Percentiles rank a stretch among this genome's conserved stretches.
These are phyloP conservation scores for Merluccius polli DNA, from an alignment of 2,797 vertebrate genomes.

Conservation along the genomic window DNA sequence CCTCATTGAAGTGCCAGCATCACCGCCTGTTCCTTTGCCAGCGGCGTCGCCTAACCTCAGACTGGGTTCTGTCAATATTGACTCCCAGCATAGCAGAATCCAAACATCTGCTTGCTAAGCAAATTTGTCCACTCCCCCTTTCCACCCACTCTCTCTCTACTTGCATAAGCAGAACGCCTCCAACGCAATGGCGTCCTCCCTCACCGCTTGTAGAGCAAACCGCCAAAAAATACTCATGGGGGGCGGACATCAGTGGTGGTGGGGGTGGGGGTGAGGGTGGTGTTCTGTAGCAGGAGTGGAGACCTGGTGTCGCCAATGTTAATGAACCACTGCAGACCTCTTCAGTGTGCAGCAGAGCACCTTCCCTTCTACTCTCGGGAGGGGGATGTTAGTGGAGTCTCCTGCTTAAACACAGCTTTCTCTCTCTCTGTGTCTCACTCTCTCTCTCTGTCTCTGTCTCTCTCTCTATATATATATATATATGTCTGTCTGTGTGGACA, in stretches of 20 bases:
- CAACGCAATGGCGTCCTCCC: not conserved
- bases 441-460: no score
- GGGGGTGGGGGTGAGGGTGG: no score
- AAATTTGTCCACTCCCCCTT: not conserved
- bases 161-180: not conserved
- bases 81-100: not conserved
- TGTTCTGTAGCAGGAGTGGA: not conserved
- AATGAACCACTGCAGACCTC: not conserved
- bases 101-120: not conserved
- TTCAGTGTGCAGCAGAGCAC: not conserved
- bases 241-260: not conserved
- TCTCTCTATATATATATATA: no score
- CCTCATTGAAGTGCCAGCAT: not conserved
- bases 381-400: not conserved
- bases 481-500: no score
- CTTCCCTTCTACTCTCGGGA: no score
- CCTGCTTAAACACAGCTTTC: no score
- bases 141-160: not conserved
- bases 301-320: not conserved
- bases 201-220: not conserved
- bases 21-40: not conserved
- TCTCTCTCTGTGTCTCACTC: no score
- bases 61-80: not conserved
- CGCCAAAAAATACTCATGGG: not conserved
- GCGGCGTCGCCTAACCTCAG: no score